These are phyloP conservation scores for Esperia sulphurella DNA, from an alignment of 2,888 invertebrate genomes.

Conservation along the genomic window DNA sequence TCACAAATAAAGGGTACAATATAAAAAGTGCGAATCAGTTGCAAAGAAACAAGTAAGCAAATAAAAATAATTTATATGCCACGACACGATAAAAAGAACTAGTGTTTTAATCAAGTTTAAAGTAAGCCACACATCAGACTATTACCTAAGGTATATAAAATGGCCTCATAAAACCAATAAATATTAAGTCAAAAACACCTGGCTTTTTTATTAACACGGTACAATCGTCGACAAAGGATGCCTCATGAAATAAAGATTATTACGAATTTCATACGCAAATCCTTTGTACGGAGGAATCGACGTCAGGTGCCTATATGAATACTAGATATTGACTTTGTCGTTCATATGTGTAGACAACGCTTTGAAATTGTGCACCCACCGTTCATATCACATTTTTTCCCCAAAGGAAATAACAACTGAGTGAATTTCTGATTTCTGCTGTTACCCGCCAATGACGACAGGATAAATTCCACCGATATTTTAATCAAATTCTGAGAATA, in stretches of 20 bases:
- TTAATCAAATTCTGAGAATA: too few relatives aligned
- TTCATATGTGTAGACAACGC: neutral
- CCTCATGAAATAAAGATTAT: slow-evolving; percentile 13
- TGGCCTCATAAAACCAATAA: slow-evolving; percentile 1
- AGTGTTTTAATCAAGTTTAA: neutral
- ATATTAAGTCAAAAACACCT: slow-evolving; percentile 5
- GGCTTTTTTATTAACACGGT: slow-evolving; percentile 8
- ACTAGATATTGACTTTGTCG: slow-evolving; percentile 2
- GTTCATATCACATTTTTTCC: neutral
- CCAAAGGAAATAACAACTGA: too few relatives aligned
- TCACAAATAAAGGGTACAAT: too few relatives aligned
- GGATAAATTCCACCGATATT: too few relatives aligned
- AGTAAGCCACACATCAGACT: neutral
- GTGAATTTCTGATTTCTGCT: too few relatives aligned
- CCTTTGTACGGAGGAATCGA: slow-evolving; percentile 1
- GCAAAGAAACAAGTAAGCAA: too few relatives aligned
- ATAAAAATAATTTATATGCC: too few relatives aligned
- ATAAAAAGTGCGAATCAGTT: too few relatives aligned
- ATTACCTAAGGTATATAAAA: neutral
- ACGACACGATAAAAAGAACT: too few relatives aligned
- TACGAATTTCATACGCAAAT: slow-evolving; percentile 8
- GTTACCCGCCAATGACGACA: too few relatives aligned
- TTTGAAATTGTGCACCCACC: neutral
- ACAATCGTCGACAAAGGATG: slow-evolving; percentile 7
- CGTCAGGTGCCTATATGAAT: slow-evolving; percentile 9